Percentiles rank a stretch among this genome's conserved stretches.
These are phyloP conservation scores for Lepidonotus clava DNA, from an alignment of 2,888 invertebrate species.

Conservation along the genomic window DNA sequence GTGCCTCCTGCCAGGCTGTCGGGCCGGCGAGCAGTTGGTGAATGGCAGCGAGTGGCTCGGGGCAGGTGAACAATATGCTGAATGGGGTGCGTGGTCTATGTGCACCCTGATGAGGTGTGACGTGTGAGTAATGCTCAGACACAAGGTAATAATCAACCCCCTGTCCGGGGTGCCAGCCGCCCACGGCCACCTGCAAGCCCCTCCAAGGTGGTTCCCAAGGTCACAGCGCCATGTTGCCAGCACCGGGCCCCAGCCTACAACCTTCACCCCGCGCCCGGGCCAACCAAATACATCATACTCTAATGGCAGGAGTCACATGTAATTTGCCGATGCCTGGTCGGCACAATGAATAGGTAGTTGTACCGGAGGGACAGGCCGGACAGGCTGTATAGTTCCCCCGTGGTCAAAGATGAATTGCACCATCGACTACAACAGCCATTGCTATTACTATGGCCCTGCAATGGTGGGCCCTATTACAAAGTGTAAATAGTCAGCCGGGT, in stretches of 20 bases:
- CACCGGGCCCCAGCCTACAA: too few species aligned
- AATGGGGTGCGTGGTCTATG: slow-evolving; percentile 27
- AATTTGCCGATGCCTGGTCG: slow-evolving; percentile 36
- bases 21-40: background rate
- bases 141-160: slow-evolving; percentile 12
- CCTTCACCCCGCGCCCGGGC: background rate
- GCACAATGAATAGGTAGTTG: slow-evolving; percentile 35
- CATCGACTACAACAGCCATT: slow-evolving; percentile 33
- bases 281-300: slow-evolving; percentile 27
- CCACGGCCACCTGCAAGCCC: slow-evolving; percentile 16
- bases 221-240: background rate
- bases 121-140: slow-evolving; percentile 24
- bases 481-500: background rate
- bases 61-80: slow-evolving; percentile 33
- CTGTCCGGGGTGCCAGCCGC: background rate
- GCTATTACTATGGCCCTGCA: slow-evolving; percentile 3
- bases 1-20: background rate
- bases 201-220: slow-evolving; percentile 26
- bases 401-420: slow-evolving; percentile 42
- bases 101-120: slow-evolving; percentile 29
- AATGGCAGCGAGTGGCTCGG: too few species aligned
- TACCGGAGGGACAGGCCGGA: slow-evolving; percentile 24
- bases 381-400: background rate
- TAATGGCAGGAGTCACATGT: slow-evolving; percentile 53
- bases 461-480: background rate